Evolutionary conservation across 2,113 vertebrate genomes (phyloP).

Genomic region (Potamarius usumacintae): DNA sequence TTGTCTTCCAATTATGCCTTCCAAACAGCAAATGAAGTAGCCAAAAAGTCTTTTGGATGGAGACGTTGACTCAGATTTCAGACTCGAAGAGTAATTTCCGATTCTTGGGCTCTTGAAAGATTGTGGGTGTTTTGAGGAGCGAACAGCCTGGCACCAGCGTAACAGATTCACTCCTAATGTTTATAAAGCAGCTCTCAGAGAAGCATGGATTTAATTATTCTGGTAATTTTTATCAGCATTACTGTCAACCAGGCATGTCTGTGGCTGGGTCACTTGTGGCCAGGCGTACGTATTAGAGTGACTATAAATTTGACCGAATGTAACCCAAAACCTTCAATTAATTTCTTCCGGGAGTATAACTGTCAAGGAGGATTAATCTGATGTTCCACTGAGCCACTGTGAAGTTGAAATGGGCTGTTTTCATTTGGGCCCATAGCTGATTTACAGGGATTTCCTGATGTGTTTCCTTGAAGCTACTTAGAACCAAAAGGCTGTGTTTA

Average conservation of each 20-base stretch:
- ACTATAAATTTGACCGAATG: slow-evolving; percentile 45
- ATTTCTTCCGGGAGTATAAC: slow-evolving; percentile 51
- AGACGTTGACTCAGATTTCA: slow-evolving; percentile 36
- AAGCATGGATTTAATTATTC: slow-evolving; percentile 41
- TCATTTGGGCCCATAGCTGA: slow-evolving; percentile 28
- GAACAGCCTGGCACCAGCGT: neutral
- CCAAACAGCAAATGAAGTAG: neutral
- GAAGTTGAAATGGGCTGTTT: slow-evolving; percentile 39
- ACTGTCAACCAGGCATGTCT: slow-evolving; percentile 14
- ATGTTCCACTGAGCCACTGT: slow-evolving; percentile 27
- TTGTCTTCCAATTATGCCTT: slow-evolving; percentile 46
- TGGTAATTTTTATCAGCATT: slow-evolving; percentile 32
- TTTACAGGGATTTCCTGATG: slow-evolving; percentile 27
- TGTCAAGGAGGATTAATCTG: slow-evolving; percentile 51
- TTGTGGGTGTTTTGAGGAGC: neutral
- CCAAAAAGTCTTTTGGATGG: slow-evolving; percentile 1
- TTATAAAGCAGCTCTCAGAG: slow-evolving; percentile 23
- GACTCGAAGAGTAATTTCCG: slow-evolving; percentile 27
- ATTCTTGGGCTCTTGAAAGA: neutral
- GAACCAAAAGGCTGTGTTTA: slow-evolving; percentile 6
- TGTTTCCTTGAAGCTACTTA: slow-evolving; percentile 21
- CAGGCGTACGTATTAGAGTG: slow-evolving; percentile 14
- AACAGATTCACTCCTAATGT: slow-evolving; percentile 9
- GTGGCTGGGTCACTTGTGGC: slow-evolving; percentile 38
- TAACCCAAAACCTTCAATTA: slow-evolving; percentile 45